Evolutionary conservation across 2,797 vertebrate species (phyloP).

Genomic region (Stomatorhinus walkeri): DNA sequence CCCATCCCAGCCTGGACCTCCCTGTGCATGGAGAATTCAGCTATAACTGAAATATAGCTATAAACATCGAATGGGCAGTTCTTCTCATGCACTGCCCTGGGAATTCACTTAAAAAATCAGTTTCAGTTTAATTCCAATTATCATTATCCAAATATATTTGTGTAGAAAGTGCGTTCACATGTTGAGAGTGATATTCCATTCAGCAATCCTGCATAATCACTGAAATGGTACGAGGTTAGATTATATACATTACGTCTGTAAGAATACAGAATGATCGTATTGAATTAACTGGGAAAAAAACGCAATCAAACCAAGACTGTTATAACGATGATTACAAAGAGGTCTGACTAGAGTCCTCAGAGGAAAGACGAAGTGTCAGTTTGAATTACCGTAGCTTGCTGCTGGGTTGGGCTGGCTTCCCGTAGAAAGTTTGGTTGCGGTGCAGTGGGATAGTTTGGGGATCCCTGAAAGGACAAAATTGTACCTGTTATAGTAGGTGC

Average conservation of each 20-base stretch:
- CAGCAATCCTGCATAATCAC: background rate
- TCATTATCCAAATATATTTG: background rate
- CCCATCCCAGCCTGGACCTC: constrained; percentile 18
- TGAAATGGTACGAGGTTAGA: background rate
- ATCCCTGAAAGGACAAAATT: constrained; percentile 19
- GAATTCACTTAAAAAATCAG: background rate
- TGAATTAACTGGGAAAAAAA: background rate
- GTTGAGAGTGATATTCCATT: background rate
- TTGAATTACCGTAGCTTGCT: constrained; percentile 36
- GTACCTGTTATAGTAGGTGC: background rate
- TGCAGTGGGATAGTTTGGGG: constrained; percentile 33
- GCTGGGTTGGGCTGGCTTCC: constrained; percentile 40
- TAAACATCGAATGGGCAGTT: background rate
- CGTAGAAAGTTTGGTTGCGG: constrained; percentile 34
- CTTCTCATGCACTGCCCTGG: background rate
- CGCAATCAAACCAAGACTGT: background rate
- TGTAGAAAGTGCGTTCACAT: background rate
- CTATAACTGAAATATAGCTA: no score
- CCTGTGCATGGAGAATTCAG: constrained; percentile 10
- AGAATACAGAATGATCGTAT: background rate
- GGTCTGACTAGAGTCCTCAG: background rate
- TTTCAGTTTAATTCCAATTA: background rate
- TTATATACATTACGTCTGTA: background rate
- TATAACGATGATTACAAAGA: background rate
- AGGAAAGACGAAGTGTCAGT: background rate